These are phyloP conservation scores for Ochlodes sylvanus DNA, from an alignment of 2,888 invertebrate species.

Conservation along the genomic window DNA sequence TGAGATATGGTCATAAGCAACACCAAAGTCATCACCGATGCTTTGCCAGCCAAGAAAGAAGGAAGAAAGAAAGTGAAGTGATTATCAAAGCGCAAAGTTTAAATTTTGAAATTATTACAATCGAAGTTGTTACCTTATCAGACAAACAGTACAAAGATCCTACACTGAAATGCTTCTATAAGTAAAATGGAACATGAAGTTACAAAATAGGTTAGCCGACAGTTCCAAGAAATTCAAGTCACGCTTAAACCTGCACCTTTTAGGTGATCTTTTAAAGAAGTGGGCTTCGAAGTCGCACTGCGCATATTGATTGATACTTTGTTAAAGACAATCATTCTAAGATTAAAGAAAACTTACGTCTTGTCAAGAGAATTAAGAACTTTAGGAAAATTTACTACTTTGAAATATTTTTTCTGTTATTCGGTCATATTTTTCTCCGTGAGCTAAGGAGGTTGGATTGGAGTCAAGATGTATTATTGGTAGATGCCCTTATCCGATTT, in stretches of 20 bases:
- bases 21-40: too few relatives aligned
- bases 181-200: constrained; percentile 10
- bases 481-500: too few relatives aligned
- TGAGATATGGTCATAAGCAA: too few relatives aligned
- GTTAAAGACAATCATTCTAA: neutral
- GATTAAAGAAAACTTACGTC: too few relatives aligned
- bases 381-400: too few relatives aligned
- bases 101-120: neutral
- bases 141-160: neutral
- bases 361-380: too few relatives aligned
- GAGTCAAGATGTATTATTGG: too few relatives aligned
- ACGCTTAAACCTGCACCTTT: constrained; percentile 23
- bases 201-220: constrained; percentile 7
- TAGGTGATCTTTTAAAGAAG: constrained; percentile 13
- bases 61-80: too few relatives aligned
- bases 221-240: constrained; percentile 23
- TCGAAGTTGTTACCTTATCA: neutral
- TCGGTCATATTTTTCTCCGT: too few relatives aligned
- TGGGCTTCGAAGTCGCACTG: constrained; percentile 13
- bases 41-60: too few relatives aligned
- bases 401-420: too few relatives aligned
- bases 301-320: constrained; percentile 17
- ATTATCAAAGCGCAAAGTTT: neutral
- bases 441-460: too few relatives aligned
- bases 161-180: neutral